A percentile compares a stretch with the other conserved stretches of the same genome.
Evolutionary conservation across 2,888 invertebrate genomes (phyloP).

Genomic region (Drosophila pseudotakahashii): DNA sequence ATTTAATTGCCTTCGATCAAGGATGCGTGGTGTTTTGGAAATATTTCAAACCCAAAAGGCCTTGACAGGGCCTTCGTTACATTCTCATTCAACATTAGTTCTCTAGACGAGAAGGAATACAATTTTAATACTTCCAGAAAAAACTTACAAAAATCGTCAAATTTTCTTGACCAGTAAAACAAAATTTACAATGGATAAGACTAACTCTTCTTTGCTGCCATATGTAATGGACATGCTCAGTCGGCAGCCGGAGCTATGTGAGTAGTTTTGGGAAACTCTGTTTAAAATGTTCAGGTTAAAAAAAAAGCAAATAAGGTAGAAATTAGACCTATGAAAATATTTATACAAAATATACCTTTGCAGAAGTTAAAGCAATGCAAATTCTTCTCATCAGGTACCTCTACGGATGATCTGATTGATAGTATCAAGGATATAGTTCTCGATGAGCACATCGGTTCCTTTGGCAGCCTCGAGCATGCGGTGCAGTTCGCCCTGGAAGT

Average conservation of each 20-base stretch:
- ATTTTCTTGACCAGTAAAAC: background rate
- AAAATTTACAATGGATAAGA: constrained; percentile 49
- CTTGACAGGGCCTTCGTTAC: background rate
- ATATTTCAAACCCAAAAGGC: background rate
- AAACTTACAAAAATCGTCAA: background rate
- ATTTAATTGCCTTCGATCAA: background rate
- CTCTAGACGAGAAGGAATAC: background rate
- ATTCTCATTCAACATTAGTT: background rate
- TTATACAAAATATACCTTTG: too few relatives aligned
- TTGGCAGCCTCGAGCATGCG: constrained; percentile 33
- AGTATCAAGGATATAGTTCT: constrained; percentile 29
- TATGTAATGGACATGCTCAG: constrained; percentile 58
- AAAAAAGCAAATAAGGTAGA: background rate
- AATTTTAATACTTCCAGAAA: background rate
- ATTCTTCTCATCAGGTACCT: constrained; percentile 14
- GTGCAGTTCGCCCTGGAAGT: constrained; percentile 46
- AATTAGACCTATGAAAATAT: too few relatives aligned
- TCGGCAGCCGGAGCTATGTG: constrained; percentile 42
- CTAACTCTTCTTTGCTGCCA: constrained; percentile 41
- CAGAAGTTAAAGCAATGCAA: background rate
- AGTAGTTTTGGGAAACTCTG: constrained; percentile 2
- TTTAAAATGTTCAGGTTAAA: background rate
- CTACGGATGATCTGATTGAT: constrained; percentile 18
- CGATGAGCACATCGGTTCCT: constrained; percentile 25
- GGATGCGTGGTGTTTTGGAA: constrained; percentile 1